Evolutionary conservation across 2,113 vertebrate species (phyloP).

Genomic region (Misgurnus anguillicaudatus): DNA sequence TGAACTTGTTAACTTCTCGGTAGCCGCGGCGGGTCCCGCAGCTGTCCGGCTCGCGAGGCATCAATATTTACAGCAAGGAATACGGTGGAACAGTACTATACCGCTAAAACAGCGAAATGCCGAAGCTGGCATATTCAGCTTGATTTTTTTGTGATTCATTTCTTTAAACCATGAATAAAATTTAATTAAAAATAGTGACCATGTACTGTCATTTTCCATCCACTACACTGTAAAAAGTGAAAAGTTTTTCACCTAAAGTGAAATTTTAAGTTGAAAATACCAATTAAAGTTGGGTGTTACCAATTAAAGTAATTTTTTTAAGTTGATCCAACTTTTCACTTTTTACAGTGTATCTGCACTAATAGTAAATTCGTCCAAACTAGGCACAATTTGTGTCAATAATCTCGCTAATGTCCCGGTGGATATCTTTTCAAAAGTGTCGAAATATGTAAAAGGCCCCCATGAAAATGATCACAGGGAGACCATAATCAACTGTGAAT

Average conservation of each 20-base stretch:
- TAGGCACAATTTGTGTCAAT: background rate
- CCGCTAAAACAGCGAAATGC: no score
- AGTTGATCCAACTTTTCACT: no score
- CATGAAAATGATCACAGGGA: slow-evolving; percentile 9
- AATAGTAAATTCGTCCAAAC: background rate
- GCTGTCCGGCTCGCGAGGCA: slow-evolving; percentile 70
- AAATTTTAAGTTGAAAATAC: no score
- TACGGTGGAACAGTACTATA: no score
- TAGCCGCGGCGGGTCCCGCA: slow-evolving; percentile 69
- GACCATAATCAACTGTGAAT: slow-evolving; percentile 22
- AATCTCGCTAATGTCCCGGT: background rate
- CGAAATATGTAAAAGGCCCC: background rate
- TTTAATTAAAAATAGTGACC: background rate
- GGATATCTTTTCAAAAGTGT: background rate
- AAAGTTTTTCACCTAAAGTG: no score
- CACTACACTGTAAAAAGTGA: no score
- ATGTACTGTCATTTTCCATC: no score
- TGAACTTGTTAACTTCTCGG: slow-evolving; percentile 77
- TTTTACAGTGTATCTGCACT: background rate
- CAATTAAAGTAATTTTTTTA: no score
- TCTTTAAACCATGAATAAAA: background rate
- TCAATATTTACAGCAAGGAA: slow-evolving; percentile 64
- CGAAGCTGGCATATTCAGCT: no score
- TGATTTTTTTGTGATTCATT: background rate
- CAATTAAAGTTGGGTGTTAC: no score